Evolutionary conservation across 92 coral and sea anemone species (phyloP), one percentile per base, ranked within the genome.

Genomic region (Zoanthus solanderi): DNA sequence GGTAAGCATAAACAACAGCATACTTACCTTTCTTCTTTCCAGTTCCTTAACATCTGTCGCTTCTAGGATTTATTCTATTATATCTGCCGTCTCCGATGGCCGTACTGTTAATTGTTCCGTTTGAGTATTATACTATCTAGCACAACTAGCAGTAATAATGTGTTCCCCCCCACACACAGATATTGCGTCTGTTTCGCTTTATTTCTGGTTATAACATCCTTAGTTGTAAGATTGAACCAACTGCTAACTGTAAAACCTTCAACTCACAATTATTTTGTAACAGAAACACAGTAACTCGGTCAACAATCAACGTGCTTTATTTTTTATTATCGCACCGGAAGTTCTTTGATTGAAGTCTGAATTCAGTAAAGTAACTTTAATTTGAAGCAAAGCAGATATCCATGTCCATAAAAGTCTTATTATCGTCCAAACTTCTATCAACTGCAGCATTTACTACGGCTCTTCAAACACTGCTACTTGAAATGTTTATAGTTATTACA

Each of bases 301-400:
- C 69, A 63, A 63, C 69, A 23, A 63, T 63, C 10, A 63, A 63
- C 69, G 69, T 9, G 69, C 69, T 63, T 63, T 16, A 63, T 63
- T 63, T 50, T 50, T 50, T 11, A 50, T 50, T 50, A 50, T 50
- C 12, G 7, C 5, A 50, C 56, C 56, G 56, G 56, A 50, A 50
- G 56, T 50, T 50, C 56, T 50, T 50, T 50, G 56, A 50, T 50
- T 11, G 56, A 50, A 50, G 9, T 50, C 56, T 11, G 56, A 50
- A 50, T 50, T 50, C 56, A 50, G 56, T 50, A 50, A 11, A 50
- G 56, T 50, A 50, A 50, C 12, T 50, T 50, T 50, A 7, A 11
- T 11, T 50, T 50, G 56, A 50, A 50, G 7, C 56, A 50, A 50
- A 50, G 12, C 12, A 50, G 56, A 50, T 7, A 11, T 11, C 56